These are phyloP conservation scores for Caenorhabditis parvicauda DNA, from an alignment of 2,888 invertebrate genomes.

Conservation along the genomic window DNA sequence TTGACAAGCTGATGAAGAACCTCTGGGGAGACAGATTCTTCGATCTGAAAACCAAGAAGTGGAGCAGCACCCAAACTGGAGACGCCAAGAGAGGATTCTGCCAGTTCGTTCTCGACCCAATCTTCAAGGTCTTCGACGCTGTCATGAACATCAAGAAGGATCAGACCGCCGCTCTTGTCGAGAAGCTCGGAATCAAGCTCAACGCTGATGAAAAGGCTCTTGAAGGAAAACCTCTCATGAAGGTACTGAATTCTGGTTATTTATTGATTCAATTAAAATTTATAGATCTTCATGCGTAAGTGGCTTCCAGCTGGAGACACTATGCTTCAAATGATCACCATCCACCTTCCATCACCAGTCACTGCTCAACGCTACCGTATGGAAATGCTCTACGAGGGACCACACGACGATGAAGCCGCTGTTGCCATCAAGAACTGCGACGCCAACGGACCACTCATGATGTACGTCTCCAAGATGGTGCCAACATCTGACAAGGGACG, in stretches of 20 bases:
- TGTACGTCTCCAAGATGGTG: conserved; percentile 99
- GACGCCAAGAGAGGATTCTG: conserved; percentile 96
- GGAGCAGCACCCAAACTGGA: conserved; percentile 71
- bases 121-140: conserved; percentile 85
- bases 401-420: conserved; percentile 91
- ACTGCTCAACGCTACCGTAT: conserved; percentile 91
- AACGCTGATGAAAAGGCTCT: conserved; percentile 93
- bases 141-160: conserved; percentile 94
- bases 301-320: conserved; percentile 99
- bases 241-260: conserved; percentile 68
- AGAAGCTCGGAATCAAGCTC: conserved; percentile 86
- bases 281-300: conserved; percentile 88
- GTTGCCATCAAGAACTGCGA: conserved; percentile 80
- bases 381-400: conserved; percentile 99
- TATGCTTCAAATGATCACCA: conserved; percentile 99
- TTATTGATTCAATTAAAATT: neutral
- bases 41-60: conserved; percentile 93
- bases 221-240: conserved; percentile 90
- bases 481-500: conserved; percentile 99
- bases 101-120: conserved; percentile 97
- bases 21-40: conserved; percentile 99
- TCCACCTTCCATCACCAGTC: conserved; percentile 97
- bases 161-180: conserved; percentile 81
- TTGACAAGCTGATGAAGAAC: conserved; percentile 89
- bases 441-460: conserved; percentile 95